Evolutionary conservation across 2,113 vertebrate species (phyloP).

Genomic region (Melanostigma gelatinosum): DNA sequence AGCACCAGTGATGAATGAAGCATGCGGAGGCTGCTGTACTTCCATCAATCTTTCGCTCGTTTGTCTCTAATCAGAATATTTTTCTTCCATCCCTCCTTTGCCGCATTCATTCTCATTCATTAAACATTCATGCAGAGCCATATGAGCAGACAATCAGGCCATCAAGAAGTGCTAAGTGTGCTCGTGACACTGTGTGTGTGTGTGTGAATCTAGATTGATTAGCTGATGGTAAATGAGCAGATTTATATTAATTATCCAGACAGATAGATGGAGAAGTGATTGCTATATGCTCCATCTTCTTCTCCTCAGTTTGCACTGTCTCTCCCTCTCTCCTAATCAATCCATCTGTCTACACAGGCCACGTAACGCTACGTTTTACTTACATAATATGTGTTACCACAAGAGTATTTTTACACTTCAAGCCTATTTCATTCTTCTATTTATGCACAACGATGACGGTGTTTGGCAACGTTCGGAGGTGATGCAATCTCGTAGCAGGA

Average conservation of each 20-base stretch:
- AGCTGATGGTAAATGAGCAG: slow-evolving; percentile 72
- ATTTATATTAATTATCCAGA: slow-evolving; percentile 79
- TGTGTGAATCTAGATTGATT: slow-evolving; percentile 68
- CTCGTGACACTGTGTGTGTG: neutral
- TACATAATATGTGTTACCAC: neutral
- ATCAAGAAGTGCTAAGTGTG: slow-evolving; percentile 55
- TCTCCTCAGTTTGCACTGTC: slow-evolving; percentile 29
- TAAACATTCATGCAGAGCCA: slow-evolving; percentile 64
- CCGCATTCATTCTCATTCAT: slow-evolving; percentile 70
- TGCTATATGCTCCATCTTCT: slow-evolving; percentile 59
- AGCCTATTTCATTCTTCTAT: neutral
- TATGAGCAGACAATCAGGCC: slow-evolving; percentile 66
- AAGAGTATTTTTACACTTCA: neutral
- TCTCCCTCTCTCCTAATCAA: neutral
- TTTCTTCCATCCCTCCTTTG: slow-evolving; percentile 59
- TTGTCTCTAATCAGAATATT: slow-evolving; percentile 74
- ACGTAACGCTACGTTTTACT: neutral
- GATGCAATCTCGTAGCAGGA: neutral
- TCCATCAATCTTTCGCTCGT: slow-evolving; percentile 72
- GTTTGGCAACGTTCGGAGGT: neutral
- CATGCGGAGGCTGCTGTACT: slow-evolving; percentile 39
- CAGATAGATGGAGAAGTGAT: slow-evolving; percentile 72
- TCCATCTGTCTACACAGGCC: neutral
- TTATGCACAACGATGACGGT: neutral
- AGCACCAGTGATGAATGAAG: slow-evolving; percentile 59